These are phyloP conservation scores for Xylocopa sonorina DNA, from an alignment of 1,140 invertebrate species.

Conservation along the genomic window DNA sequence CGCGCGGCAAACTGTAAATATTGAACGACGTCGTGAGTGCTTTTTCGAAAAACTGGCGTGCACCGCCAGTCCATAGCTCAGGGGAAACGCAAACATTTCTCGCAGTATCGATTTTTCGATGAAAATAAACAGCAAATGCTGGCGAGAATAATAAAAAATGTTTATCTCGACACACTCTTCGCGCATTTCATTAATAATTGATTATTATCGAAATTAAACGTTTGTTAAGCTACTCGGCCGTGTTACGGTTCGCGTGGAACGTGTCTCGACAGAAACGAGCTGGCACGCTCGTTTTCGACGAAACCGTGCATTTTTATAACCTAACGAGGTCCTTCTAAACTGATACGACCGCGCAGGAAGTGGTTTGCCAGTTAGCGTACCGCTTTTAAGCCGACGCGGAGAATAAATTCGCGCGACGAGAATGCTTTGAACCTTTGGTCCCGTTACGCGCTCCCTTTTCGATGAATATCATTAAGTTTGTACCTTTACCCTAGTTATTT, in stretches of 20 bases:
- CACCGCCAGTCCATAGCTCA: no score
- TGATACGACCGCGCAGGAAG: background rate
- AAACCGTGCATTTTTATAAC: background rate
- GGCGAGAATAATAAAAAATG: background rate
- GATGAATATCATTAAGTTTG: background rate
- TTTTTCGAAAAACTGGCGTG: background rate
- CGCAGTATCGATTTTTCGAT: background rate
- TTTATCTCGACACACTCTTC: background rate
- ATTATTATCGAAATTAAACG: background rate
- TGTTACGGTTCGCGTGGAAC: background rate
- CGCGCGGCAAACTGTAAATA: constrained; percentile 2
- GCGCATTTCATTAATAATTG: no score
- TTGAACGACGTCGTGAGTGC: background rate
- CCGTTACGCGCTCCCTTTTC: background rate
- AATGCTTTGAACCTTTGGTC: background rate
- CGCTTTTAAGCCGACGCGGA: background rate
- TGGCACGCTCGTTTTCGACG: background rate
- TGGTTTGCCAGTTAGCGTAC: constrained; percentile 3
- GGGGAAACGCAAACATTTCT: background rate
- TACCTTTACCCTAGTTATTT: background rate
- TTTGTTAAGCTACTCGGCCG: background rate
- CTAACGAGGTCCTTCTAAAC: background rate
- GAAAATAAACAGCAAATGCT: background rate
- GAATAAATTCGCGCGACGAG: constrained; percentile 9
- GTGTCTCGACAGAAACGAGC: background rate